Evolutionary conservation across 1,140 invertebrate species (phyloP).

Genomic region (Achroia grisella): DNA sequence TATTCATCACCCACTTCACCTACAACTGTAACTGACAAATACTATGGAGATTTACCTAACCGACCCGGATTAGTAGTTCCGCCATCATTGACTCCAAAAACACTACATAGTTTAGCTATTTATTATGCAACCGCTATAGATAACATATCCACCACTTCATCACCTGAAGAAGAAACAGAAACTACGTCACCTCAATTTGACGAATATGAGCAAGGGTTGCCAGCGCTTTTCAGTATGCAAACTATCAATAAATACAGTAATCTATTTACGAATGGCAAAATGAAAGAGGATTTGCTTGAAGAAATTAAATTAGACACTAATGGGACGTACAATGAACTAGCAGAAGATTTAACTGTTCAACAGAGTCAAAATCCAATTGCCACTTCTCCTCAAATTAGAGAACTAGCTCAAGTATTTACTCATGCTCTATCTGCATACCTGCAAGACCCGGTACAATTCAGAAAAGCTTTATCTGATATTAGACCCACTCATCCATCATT

Average conservation of each 20-base stretch:
- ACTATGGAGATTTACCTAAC: constrained; percentile 47
- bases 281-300: constrained; percentile 45
- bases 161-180: constrained; percentile 48
- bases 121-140: constrained; percentile 83
- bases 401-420: constrained; percentile 87
- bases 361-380: constrained; percentile 77
- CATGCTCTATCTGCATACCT: constrained; percentile 86
- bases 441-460: constrained; percentile 85
- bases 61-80: constrained; percentile 78
- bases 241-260: constrained; percentile 76
- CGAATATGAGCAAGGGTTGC: constrained; percentile 45
- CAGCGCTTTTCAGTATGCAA: constrained; percentile 72
- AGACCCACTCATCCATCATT: constrained; percentile 83
- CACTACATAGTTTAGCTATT: constrained; percentile 83
- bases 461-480: constrained; percentile 82
- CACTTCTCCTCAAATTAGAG: constrained; percentile 79
- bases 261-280: constrained; percentile 69
- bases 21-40: constrained; percentile 44
- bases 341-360: constrained; percentile 75
- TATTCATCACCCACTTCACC: constrained; percentile 31
- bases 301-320: constrained; percentile 55
- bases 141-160: constrained; percentile 72
- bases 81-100: constrained; percentile 81
- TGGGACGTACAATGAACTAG: constrained; percentile 67
- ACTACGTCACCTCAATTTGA: constrained; percentile 38